A percentile compares a stretch with the other conserved stretches of the same genome.
These are phyloP conservation scores for Clusia tigrina DNA, from an alignment of 2,888 invertebrate genomes.

Conservation along the genomic window DNA sequence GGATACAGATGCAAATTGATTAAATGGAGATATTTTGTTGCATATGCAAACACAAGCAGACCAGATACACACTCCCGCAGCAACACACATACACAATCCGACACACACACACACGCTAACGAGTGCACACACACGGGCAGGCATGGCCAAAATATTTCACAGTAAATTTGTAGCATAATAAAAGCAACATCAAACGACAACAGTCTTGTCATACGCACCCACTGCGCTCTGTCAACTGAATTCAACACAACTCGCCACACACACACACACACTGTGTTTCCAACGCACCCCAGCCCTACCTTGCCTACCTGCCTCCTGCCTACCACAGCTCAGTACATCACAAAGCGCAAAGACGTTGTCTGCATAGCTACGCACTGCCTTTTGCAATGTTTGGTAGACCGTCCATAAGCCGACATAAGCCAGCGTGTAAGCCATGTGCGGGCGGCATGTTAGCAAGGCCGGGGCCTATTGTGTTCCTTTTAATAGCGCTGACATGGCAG, in stretches of 20 bases:
- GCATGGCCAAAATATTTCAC: background rate
- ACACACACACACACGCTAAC: too few relatives aligned
- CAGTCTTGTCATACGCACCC: background rate
- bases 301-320: too few relatives aligned
- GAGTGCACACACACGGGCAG: background rate
- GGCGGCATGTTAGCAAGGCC: background rate
- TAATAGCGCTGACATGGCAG: too few relatives aligned
- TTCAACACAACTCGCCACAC: background rate
- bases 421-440: constrained; percentile 5
- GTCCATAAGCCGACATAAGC: background rate
- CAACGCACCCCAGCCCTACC: background rate
- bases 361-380: background rate
- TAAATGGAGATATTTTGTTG: too few relatives aligned
- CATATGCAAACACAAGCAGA: too few relatives aligned
- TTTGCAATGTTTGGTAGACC: background rate
- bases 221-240: too few relatives aligned
- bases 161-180: constrained; percentile 1
- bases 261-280: constrained; percentile 3
- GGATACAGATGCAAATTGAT: too few relatives aligned
- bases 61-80: too few relatives aligned
- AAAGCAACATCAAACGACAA: background rate
- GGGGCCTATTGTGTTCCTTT: too few relatives aligned
- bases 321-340: background rate
- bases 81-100: too few relatives aligned
- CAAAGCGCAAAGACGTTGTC: background rate